phyloP scores from a whole-genome alignment of 2,888 invertebrate genomes.

The Sphaerophoria taeniata region DNA sequence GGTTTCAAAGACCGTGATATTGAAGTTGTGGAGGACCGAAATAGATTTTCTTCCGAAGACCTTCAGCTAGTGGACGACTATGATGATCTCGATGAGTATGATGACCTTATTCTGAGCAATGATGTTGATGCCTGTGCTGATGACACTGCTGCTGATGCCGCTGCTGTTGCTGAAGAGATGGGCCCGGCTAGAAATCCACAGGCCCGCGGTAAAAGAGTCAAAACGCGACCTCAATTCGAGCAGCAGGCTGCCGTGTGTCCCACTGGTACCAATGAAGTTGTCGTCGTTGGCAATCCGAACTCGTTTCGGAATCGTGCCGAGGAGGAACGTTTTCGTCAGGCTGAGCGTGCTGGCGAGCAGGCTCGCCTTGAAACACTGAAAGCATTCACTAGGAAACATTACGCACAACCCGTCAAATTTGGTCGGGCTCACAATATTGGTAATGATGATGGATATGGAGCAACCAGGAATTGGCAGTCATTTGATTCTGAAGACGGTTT shows the following conservation, averaged over 20 bases:
- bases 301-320: background rate
- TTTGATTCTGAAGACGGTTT: slow-evolving; percentile 35
- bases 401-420: slow-evolving; percentile 26
- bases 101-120: slow-evolving; percentile 47
- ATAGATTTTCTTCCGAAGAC: slow-evolving; percentile 8
- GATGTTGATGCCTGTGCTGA: slow-evolving; percentile 39
- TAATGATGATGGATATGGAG: slow-evolving; percentile 31
- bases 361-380: slow-evolving; percentile 46
- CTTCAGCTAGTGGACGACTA: slow-evolving; percentile 10
- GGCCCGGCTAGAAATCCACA: slow-evolving; percentile 1
- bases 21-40: background rate
- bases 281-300: slow-evolving; percentile 1
- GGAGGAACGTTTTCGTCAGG: slow-evolving; percentile 44
- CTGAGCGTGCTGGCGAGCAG: slow-evolving; percentile 42
- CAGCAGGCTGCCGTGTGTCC: background rate
- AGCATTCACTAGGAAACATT: slow-evolving; percentile 54
- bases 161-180: background rate
- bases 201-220: slow-evolving; percentile 45
- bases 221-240: slow-evolving; percentile 1
- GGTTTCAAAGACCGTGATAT: slow-evolving; percentile 11
- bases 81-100: slow-evolving; percentile 57
- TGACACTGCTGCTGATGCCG: background rate
- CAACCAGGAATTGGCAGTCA: background rate
- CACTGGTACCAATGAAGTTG: no score
- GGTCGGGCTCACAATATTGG: background rate